Evolutionary conservation across 2,113 vertebrate genomes (phyloP).

Genomic region (Aegypius monachus): DNA sequence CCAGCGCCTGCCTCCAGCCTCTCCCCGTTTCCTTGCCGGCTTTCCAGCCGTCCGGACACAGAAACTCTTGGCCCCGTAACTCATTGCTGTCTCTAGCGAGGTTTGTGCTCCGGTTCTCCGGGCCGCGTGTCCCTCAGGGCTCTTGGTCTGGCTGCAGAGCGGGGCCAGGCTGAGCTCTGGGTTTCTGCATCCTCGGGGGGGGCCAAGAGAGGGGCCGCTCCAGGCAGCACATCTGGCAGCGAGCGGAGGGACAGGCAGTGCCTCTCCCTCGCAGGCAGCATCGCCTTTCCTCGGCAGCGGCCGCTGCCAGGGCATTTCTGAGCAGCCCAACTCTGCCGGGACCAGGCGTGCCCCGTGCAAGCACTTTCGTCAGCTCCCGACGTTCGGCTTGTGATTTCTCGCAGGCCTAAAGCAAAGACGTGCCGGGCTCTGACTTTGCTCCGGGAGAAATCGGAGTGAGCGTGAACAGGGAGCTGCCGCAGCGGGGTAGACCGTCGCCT

Average conservation of each 20-base stretch:
- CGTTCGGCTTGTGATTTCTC: accelerated
- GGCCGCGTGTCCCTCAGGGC: neutral
- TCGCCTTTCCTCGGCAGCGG: neutral
- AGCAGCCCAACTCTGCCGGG: neutral
- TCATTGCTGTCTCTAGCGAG: neutral
- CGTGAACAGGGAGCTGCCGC: neutral
- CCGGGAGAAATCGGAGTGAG: neutral
- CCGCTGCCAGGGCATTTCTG: neutral
- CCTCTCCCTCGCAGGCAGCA: neutral
- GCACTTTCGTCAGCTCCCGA: neutral
- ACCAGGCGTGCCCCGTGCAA: neutral
- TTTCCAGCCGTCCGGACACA: neutral
- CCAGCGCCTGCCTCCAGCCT: neutral
- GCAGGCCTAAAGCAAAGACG: accelerated
- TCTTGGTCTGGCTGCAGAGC: neutral
- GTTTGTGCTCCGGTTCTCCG: neutral
- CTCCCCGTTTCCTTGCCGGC: neutral
- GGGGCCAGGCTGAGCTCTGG: neutral
- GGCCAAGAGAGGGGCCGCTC: neutral
- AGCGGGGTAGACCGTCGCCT: accelerated
- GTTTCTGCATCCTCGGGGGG: neutral
- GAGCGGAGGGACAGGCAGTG: neutral
- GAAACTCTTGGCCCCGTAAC: neutral
- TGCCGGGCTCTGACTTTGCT: neutral
- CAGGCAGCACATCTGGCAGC: neutral